A percentile compares a stretch with the other conserved stretches of the same genome.
phyloP scores from a whole-genome alignment of 1,140 invertebrate species.

The Diabrotica virgifera region DNA sequence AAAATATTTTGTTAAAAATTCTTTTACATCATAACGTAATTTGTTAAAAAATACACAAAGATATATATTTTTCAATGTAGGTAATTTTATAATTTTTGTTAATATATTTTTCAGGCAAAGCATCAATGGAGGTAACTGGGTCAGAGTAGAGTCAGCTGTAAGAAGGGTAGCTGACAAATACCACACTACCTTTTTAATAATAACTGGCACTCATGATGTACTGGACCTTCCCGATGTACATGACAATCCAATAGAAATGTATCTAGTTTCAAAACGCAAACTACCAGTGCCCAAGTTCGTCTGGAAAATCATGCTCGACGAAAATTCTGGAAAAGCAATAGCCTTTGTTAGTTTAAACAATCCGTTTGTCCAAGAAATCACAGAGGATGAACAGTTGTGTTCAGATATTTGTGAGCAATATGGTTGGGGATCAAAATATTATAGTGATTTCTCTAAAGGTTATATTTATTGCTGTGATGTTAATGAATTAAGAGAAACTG shows the following conservation, averaged over 20 bases:
- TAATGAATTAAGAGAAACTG: constrained; percentile 36
- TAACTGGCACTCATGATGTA: constrained; percentile 48
- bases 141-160: constrained; percentile 47
- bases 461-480: constrained; percentile 49
- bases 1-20: no score
- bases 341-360: constrained; percentile 53
- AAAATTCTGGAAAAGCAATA: constrained; percentile 42
- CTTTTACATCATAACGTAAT: no score
- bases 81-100: constrained; percentile 1
- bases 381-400: constrained; percentile 38
- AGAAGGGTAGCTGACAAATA: constrained; percentile 38
- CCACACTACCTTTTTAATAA: constrained; percentile 41
- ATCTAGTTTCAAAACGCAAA: constrained; percentile 38
- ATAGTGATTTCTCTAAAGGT: constrained; percentile 40
- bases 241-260: constrained; percentile 39
- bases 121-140: constrained; percentile 54
- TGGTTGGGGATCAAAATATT: constrained; percentile 38
- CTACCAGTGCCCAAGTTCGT: constrained; percentile 51
- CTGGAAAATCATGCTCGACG: constrained; percentile 52
- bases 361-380: constrained; percentile 41
- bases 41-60: no score
- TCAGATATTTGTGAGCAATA: constrained; percentile 43
- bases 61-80: no score
- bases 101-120: constrained; percentile 38
- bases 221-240: constrained; percentile 40